Evolutionary conservation across 2,797 vertebrate genomes (phyloP).

Genomic region (Siniperca scherzeri): DNA sequence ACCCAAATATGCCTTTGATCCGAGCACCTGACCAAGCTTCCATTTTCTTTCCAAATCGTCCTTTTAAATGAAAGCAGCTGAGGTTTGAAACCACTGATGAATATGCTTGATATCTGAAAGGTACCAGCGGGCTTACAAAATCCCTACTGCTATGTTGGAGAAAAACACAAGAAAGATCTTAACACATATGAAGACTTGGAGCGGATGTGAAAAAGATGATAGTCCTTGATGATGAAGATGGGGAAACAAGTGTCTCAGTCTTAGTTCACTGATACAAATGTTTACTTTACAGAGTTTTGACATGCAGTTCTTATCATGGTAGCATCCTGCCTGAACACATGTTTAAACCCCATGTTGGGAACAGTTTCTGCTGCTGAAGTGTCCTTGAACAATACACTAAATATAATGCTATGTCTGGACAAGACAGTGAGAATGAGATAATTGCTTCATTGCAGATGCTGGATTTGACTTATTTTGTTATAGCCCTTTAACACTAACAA

Average conservation of each 20-base stretch:
- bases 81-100: constrained; percentile 7
- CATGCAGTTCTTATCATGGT: neutral
- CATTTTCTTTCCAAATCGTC: constrained; percentile 37
- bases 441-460: neutral
- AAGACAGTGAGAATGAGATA: neutral
- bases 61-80: constrained; percentile 24
- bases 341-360: neutral
- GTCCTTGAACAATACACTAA: neutral
- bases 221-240: neutral
- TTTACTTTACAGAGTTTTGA: neutral
- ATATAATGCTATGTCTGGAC: neutral
- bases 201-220: neutral
- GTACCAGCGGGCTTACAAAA: neutral
- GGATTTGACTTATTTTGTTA: neutral
- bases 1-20: constrained; percentile 61
- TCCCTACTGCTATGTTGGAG: neutral
- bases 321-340: neutral
- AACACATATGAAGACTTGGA: neutral
- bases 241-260: neutral
- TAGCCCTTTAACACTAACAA: neutral
- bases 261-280: neutral
- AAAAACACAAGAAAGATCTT: constrained; percentile 10
- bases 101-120: constrained; percentile 12
- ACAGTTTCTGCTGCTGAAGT: constrained; percentile 5
- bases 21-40: constrained; percentile 51